Evolutionary conservation across 2,888 invertebrate genomes (phyloP).

Genomic region (Drosophila colorata): DNA sequence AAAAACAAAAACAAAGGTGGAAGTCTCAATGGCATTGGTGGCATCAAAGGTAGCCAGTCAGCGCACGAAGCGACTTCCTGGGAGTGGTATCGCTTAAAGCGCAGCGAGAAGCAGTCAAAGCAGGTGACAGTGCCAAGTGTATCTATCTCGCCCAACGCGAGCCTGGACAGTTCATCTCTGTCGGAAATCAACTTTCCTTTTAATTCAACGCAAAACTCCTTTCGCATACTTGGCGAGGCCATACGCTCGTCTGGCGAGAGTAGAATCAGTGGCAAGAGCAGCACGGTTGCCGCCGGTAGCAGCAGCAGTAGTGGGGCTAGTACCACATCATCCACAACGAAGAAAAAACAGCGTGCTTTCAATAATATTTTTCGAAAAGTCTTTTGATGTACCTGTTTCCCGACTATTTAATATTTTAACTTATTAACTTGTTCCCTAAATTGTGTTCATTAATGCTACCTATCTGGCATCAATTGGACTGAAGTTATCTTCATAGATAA

Average conservation of each 20-base stretch:
- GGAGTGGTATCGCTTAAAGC: conserved; percentile 85
- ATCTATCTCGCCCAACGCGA: conserved; percentile 44
- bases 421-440: conserved; percentile 22
- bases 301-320: conserved; percentile 81
- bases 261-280: conserved; percentile 40
- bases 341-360: conserved; percentile 88
- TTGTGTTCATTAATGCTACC: conserved; percentile 22
- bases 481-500: conserved; percentile 19
- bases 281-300: conserved; percentile 46
- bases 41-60: conserved; percentile 64
- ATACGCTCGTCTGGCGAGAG: conserved; percentile 73
- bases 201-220: conserved; percentile 82
- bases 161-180: conserved; percentile 77
- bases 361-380: conserved; percentile 92
- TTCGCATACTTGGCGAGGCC: conserved; percentile 82
- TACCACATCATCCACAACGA: conserved; percentile 82
- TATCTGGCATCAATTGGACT: conserved; percentile 23
- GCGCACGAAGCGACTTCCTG: conserved; percentile 85
- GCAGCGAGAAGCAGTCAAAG: conserved; percentile 66
- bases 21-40: conserved; percentile 38
- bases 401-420: conserved; percentile 44
- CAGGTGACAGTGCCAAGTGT: conserved; percentile 20
- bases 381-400: conserved; percentile 86
- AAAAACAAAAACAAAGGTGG: conserved; percentile 83
- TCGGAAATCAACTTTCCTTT: conserved; percentile 82